Base-by-base conservation (phyloP, 2,797 vertebrate genomes). In the Telmatherina bonti region DNA sequence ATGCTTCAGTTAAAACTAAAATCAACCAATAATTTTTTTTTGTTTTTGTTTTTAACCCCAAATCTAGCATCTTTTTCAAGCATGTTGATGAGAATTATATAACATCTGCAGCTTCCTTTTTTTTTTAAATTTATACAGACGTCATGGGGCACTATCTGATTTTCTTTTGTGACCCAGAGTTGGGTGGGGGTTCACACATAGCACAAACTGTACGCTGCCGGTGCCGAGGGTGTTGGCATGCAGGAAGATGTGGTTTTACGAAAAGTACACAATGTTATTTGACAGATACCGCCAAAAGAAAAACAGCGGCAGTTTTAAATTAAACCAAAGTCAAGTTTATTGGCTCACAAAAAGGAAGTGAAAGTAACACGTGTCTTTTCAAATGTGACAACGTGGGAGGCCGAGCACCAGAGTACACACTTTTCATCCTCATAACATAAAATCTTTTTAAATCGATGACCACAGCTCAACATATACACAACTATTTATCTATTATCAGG, bases 261-360 rank as follows among this genome's bases (percentile, higher is more conserved):
- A 65, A 61, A 64, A 79, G 78, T 13, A 79, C 71, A 83, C 3
- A 0, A 12, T 63, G 74, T 65, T 76, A 30, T 69, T 83, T 59
- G 5, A 35, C 13, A 67, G 47, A 15, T 85, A 80, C 78, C 75
- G 72, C 88, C 87, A 84, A 84, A 87, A 82, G 12, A 64, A 27
- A 51, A 86, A 87, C 51, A 49, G 93, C 91, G 91, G 49, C 82
- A 93, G 53, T 77, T 95, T 95, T 89, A 67, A 95, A 95, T 80
- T 55, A 1, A 10, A 12, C 16, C 5, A 26, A 13, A 5, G 35
- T 5, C 1, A 2, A n/a, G 63, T 20, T 55, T 31, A 92, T 92
- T 93, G 91, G 91, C 78, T 77, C 30, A 29, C 60, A 72, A 84
- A 78, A 58, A 75, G 81, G 92, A 94, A 94, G 84, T 76, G 74